Evolutionary conservation across 2,113 vertebrate genomes (phyloP).

Genomic region (Mormoops blainvillei): DNA sequence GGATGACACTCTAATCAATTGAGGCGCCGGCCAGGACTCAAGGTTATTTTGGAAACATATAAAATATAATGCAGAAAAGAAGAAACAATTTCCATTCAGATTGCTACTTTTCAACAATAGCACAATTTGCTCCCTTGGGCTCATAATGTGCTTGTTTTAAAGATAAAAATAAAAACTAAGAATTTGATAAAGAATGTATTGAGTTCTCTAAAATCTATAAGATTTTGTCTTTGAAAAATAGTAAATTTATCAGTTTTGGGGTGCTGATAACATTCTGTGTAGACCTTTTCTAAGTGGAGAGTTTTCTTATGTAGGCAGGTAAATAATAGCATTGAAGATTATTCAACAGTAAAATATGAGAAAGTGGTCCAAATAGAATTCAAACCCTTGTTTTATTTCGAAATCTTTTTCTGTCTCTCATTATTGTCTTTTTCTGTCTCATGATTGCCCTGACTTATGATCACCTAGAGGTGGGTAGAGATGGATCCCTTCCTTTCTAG

Average conservation of each 20-base stretch:
- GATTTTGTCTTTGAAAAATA: background rate
- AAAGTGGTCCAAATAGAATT: background rate
- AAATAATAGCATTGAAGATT: background rate
- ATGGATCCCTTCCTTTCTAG: background rate
- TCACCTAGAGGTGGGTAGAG: background rate
- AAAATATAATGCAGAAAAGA: background rate
- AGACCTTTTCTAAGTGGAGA: background rate
- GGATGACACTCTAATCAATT: too few relatives aligned
- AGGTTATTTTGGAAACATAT: background rate
- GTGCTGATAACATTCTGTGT: background rate
- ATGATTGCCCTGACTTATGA: background rate
- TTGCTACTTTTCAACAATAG: background rate
- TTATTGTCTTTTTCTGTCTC: background rate
- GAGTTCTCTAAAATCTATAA: background rate
- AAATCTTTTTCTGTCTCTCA: background rate
- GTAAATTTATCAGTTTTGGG: background rate
- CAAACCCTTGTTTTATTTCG: background rate
- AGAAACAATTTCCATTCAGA: background rate
- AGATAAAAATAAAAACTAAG: slow-evolving; percentile 24
- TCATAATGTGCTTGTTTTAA: background rate
- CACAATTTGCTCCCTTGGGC: rapidly evolving
- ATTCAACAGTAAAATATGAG: background rate
- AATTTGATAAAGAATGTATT: background rate
- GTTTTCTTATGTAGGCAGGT: background rate
- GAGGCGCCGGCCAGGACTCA: background rate